These are phyloP conservation scores for Cydia pomonella DNA, from an alignment of 1,140 invertebrate genomes.

Conservation along the genomic window DNA sequence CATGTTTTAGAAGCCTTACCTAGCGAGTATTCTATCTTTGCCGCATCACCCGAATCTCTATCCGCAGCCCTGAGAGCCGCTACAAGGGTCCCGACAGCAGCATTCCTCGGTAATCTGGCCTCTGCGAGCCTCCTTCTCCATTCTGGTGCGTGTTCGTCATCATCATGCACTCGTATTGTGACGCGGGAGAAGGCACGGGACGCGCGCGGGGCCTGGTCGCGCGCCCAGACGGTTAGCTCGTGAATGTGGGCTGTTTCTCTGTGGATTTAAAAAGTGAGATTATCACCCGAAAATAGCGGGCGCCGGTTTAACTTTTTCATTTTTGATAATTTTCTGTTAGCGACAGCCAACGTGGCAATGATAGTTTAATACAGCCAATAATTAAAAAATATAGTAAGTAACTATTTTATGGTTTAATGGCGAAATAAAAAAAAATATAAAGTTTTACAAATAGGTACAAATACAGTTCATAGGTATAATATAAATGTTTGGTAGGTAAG, in stretches of 20 bases:
- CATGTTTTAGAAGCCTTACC: background rate
- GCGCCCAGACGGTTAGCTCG: constrained; percentile 93
- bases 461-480: too few relatives aligned
- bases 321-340: too few relatives aligned
- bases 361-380: too few relatives aligned
- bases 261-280: constrained; percentile 34
- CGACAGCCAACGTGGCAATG: too few relatives aligned
- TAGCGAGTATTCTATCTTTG: constrained; percentile 53
- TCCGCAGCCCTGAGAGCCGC: constrained; percentile 57
- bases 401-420: too few relatives aligned
- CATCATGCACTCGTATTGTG: constrained; percentile 90
- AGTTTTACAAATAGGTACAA: too few relatives aligned
- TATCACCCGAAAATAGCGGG: too few relatives aligned
- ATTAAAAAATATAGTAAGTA: too few relatives aligned
- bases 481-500: too few relatives aligned
- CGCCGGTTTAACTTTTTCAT: too few relatives aligned
- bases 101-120: constrained; percentile 53
- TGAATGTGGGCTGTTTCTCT: constrained; percentile 91
- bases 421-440: too few relatives aligned
- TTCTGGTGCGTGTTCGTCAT: constrained; percentile 93
- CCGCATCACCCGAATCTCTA: constrained; percentile 48
- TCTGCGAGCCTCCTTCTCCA: constrained; percentile 62
- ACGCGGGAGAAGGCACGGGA: constrained; percentile 93
- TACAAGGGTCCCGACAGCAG: constrained; percentile 53
- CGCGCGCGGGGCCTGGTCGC: constrained; percentile 92